Base-by-base conservation (phyloP, 2,888 invertebrate species). In the Hetaerina titia region DNA sequence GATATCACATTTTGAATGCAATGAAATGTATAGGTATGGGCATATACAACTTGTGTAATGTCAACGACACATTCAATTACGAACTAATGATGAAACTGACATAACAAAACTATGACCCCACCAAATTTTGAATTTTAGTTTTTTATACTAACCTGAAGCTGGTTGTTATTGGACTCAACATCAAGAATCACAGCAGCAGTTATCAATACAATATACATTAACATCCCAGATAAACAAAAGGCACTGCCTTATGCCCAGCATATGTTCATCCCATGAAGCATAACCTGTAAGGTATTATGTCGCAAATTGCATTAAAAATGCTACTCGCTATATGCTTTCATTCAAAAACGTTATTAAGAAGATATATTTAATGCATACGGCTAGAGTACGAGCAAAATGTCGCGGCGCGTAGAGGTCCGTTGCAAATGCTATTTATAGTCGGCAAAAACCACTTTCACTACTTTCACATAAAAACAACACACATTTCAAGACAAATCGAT, bases 221-320 rank as follows among this genome's bases (percentile, higher is more conserved):
- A 92, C 92, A 92, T 92, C 92, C 92, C 92, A 69, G 74, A 92
- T 56, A 45, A 92, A 92, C 56, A 64, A 69, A 92, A 92, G 92
- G 92, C 92, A 92, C 92, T 56, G 92, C 92, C 92, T 92, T 92
- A 92, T 74, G 22, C 74, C 69, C 64, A 92, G n/a, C 92, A 92
- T 92, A 92, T 92, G 92, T 45, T 92, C 92, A 92, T 92, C 92
- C 92, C 92, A 92, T 92, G 22, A 63, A 92, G 92, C 92, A 92
- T 92, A n/a, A 92, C 92, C 92, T 92, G 92, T 6, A 74, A 74
- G 69, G 56, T 63, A 31, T 74, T 57, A 56, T 13, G 45, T 2
- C 13, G n/a, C 15, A 13, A 57, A 92, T 11, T n/a, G 13, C n/a
- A 56, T 22, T 31, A 81, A 81, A 74, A 31, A 13, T 2, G 15